Evolutionary conservation across 2,113 vertebrate species (phyloP), one percentile per base, ranked within the genome.

Genomic region (Cavia aperea): DNA sequence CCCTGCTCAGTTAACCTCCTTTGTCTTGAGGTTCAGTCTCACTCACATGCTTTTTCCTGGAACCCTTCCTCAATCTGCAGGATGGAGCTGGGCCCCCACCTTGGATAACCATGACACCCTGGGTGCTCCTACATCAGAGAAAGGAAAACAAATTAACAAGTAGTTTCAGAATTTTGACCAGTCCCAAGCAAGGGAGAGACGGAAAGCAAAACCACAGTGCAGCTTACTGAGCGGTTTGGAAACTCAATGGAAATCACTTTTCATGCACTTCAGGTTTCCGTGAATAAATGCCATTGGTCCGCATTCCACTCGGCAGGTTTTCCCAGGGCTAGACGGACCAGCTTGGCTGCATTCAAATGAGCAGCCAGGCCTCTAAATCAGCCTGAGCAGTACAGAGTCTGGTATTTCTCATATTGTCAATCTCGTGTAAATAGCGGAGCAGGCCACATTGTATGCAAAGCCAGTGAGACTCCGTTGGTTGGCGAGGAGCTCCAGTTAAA

Each of bases 321-420:
- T 90, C 79, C 91, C 92, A 86, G 56, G 66, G 68, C 79, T 70
- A 84, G 54, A 72, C 54, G 84, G 51, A 84, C 92, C 70, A 84
- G 62, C 58, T 51, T 2, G 5, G 39, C 77, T 92, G 92, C 95
- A 95, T 96, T 91, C 92, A 93, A 89, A 93, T 93, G 90, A 95
- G 75, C 56, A 81, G 33, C 46, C 81, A 65, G 54, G 60, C 86
- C 70, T 95, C 86, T 94, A 89, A 86, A 87, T 91, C 89, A 91
- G 60, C 70, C 86, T 58, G 4, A 43, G 26, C 82, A 93, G 84
- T 39, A 24, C 1, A 72, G 65, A 86, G 60, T 68, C 68, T 86
- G 73, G 24, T 95, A 95, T 95, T 96, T 89, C 92, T 95, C 65
- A 36, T 60, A 63, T 62, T 93, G 92, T 95, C 95, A 92, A 85